Evolutionary conservation across 1,140 invertebrate species (phyloP), one percentile per base, ranked within the genome.

Genomic region (Drosophila repleta): DNA sequence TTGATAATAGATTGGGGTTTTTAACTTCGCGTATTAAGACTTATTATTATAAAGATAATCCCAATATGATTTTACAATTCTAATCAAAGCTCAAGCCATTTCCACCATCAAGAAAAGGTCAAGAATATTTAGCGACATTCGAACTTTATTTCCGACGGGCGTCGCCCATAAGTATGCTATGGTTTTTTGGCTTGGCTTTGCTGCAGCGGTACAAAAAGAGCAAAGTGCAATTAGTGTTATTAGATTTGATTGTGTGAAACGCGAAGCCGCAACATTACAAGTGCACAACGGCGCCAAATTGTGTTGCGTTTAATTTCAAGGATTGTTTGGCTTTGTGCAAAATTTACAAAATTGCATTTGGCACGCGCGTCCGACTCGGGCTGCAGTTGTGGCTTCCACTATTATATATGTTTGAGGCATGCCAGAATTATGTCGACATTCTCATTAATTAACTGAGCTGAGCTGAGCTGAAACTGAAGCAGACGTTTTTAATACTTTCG

Each of bases 361-460:
- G 32, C 32, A 35, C 32, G 32, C 32, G 32, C 32, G 32, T 6
- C 2, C 32, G 0, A 3, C 7, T 35, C 7, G 3, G 2, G 32
- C 32, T 17, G 15, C 2, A 1, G 7, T 2, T 17, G 15, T 43
- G 7, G 15, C 7, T 43, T 1, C 15, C 2, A 8, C n/a, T 17
- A 2, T 37, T 6, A 3, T 17, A 3, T 43, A 35, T 29, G 6
- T 35, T 6, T 35, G 56, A 39, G 49, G 64, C 35, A 35, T 68
- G 64, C 41, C 56, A 65, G 18, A 43, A 58, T 26, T 24, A 37
- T 57, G 62, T 53, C 51, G 43, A 48, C 43, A 62, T 61, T 62
- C 61, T 72, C 67, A 73, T 87, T 87, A 87, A 87, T 87, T 87
- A 88, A 79, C 49, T 48, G 29, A 68, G 64, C 55, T n/a, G n/a